Percentiles rank a stretch among this genome's conserved stretches.
Evolutionary conservation across 2,888 invertebrate genomes (phyloP).

Genomic region (Rhorus exstirpatorius): DNA sequence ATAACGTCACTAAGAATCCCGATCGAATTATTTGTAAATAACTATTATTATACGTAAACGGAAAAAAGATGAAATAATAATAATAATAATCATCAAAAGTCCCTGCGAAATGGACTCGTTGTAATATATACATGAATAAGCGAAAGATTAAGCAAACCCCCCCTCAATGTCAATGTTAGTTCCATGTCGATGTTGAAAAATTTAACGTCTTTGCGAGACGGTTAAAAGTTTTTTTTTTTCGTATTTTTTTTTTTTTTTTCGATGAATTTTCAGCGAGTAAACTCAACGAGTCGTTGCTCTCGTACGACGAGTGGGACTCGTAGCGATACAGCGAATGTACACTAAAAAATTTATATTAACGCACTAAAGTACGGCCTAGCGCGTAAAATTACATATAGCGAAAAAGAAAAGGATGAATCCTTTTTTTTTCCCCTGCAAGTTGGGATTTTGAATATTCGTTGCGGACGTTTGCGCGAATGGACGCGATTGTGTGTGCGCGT

Average conservation of each 20-base stretch:
- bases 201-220: constrained; percentile 19
- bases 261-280: constrained; percentile 37
- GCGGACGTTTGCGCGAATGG: too few relatives aligned
- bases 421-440: too few relatives aligned
- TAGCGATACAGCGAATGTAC: constrained; percentile 52
- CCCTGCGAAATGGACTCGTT: constrained; percentile 52
- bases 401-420: too few relatives aligned
- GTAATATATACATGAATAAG: constrained; percentile 67
- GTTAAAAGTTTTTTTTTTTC: constrained; percentile 25
- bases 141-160: constrained; percentile 73
- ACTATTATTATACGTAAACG: constrained; percentile 61
- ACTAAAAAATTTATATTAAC: constrained; percentile 50
- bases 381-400: constrained; percentile 53
- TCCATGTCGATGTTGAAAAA: constrained; percentile 80
- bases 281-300: constrained; percentile 40
- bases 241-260: constrained; percentile 1
- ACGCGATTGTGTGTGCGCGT: neutral
- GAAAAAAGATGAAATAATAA: neutral
- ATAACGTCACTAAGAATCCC: constrained; percentile 58
- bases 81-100: constrained; percentile 32
- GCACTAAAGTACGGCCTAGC: constrained; percentile 66
- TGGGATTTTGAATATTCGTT: too few relatives aligned
- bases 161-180: constrained; percentile 77
- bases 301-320: neutral
- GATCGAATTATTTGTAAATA: constrained; percentile 66